phyloP scores from a whole-genome alignment of 2,797 vertebrate species.

The Sebastes miniatus region DNA sequence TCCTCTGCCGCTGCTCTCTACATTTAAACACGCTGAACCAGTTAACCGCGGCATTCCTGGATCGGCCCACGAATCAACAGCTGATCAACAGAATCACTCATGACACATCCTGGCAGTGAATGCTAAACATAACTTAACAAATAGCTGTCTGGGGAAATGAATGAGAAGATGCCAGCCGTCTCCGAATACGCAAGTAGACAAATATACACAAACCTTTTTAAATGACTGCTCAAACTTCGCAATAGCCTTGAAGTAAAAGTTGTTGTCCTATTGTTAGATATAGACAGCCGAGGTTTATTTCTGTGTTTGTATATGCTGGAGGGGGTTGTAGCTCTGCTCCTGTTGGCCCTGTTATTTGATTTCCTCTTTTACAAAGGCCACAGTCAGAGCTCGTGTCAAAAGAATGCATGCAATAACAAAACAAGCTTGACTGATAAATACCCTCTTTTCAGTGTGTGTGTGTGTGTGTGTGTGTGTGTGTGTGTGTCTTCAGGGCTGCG shows the following conservation, averaged over 20 bases:
- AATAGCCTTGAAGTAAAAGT: constrained; percentile 81
- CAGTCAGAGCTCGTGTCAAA: constrained; percentile 80
- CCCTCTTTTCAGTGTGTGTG: constrained; percentile 58
- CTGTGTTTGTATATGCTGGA: constrained; percentile 76
- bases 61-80: constrained; percentile 60
- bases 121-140: constrained; percentile 73
- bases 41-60: constrained; percentile 61
- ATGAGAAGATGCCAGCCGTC: constrained; percentile 59
- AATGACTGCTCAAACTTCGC: constrained; percentile 74
- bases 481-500: constrained; percentile 66
- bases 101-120: constrained; percentile 70
- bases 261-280: constrained; percentile 78
- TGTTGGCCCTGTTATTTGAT: constrained; percentile 79
- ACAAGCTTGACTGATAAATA: constrained; percentile 77
- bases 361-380: constrained; percentile 80
- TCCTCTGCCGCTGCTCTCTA: constrained; percentile 45
- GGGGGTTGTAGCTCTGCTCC: constrained; percentile 75
- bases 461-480: neutral
- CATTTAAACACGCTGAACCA: constrained; percentile 59
- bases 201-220: constrained; percentile 67
- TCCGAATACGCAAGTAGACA: constrained; percentile 61
- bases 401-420: constrained; percentile 80
- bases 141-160: constrained; percentile 70
- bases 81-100: constrained; percentile 70
- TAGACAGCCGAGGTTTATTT: constrained; percentile 75